Evolutionary conservation across 2,888 invertebrate genomes (phyloP), one percentile per base, ranked within the genome.

Genomic region (Malthinus flaveolus): DNA sequence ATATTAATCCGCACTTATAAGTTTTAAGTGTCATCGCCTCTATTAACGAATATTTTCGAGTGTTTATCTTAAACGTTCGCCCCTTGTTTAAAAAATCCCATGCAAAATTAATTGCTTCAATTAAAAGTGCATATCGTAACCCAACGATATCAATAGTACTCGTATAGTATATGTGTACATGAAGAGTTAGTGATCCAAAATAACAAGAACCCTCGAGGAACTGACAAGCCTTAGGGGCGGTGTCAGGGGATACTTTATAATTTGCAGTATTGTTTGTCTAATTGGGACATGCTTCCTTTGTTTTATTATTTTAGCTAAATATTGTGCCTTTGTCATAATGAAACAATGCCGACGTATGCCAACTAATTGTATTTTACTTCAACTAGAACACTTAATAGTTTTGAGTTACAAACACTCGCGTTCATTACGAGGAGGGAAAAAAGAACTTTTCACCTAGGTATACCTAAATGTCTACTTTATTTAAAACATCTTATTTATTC

Each of bases 251-350:
- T 64, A 63, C 64, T 66, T 59, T 63, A 64, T 60, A 60, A 66
- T 64, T 62, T 60, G 59, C 46, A 45, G 55, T 65, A 68, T 68
- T 68, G 70, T 72, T 67, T 64, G 64, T 64, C 67, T 73, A 73
- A 73, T 74, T 74, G 73, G 72, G 66, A 68, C 69, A 68, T 61
- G 66, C 68, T 65, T 64, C 59, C 65, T 69, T 64, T 65, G 66
- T 68, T 68, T 69, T 73, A 71, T 72, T 71, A 68, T 70, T 72
- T 71, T 70, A 70, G 65, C 66, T 71, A 72, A 73, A 73, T 72
- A 72, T 72, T 66, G 66, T 64, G 68, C 66, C 68, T 68, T 68
- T 65, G 68, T 68, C 63, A 63, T 64, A 68, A 69, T 66, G 68
- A 68, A 66, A 68, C 66, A 66, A 67, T 62, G 59, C 64, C 52